Evolutionary conservation across 2,113 vertebrate genomes (phyloP), one percentile per base, ranked within the genome.

Genomic region (Anser cygnoides): DNA sequence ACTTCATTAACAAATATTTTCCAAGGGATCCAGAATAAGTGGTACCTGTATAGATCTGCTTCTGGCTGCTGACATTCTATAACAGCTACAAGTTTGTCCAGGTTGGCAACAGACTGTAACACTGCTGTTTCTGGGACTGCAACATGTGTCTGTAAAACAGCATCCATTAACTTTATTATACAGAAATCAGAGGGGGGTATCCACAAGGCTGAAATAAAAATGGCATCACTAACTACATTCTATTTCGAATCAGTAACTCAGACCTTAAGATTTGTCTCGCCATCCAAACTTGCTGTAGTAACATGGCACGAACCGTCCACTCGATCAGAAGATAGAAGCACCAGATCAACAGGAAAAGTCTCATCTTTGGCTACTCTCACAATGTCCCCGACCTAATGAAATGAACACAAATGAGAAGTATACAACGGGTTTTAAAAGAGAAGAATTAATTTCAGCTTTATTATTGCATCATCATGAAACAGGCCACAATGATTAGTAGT

Each of bases 291-390:
- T 81, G 99, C 98, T 5, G 99, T 99, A 94, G 99, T 99, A 88
- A 99, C 98, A 18, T 99, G 99, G 96, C 99, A 99, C 10, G 99
- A 99, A 78, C 99, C 99, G 4, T 99, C 98, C 3, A 78, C 96
- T 80, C 99, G 98, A 68, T 99, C 99, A 18, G 99, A 99, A 1
- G 99, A 99, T 92, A 99, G 97, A 87, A 99, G 98, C 91, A 99
- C 99, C 96, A 99, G 97, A 96, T 99, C 99, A 77, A 96, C 99
- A 67, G 99, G 99, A 89, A 99, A 99, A 37, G 99, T 99, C 97
- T 99, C 99, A 98, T 99, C 99, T 98, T 99, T 99, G 97, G 99
- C 99, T 97, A 99, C 98, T 94, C 99, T 98, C 82, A 99, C 99
- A 89, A 99, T 99, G 97, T 99, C 99, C 39, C 99, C 99, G 39